Percentiles rank a stretch among this genome's conserved stretches.
phyloP scores from a whole-genome alignment of 2,888 invertebrate species.

The Oscheius myriophilus region DNA sequence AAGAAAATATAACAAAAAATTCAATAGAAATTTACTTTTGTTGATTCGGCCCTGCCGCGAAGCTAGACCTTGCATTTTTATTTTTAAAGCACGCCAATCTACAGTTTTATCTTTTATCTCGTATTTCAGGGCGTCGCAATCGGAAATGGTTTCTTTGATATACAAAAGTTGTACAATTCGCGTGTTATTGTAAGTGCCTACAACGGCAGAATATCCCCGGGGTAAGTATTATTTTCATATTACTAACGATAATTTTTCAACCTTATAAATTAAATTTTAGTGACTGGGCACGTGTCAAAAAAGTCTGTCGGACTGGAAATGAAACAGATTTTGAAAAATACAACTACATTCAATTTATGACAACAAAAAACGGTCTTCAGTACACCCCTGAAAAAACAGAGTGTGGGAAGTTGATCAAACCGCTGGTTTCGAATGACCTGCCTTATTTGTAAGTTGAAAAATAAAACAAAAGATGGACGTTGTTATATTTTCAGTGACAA shows the following conservation, averaged over 20 bases:
- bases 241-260: no score
- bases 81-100: no score
- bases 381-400: slow-evolving; percentile 38
- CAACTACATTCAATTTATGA: slow-evolving; percentile 46
- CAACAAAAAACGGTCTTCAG: slow-evolving; percentile 35
- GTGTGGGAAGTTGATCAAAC: slow-evolving; percentile 54
- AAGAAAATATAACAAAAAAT: no score
- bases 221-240: no score
- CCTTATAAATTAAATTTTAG: no score
- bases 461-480: no score
- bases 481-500: no score
- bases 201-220: slow-evolving; percentile 62
- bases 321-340: slow-evolving; percentile 53
- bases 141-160: slow-evolving; percentile 69
- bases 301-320: slow-evolving; percentile 30
- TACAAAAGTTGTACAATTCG: slow-evolving; percentile 57
- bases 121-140: slow-evolving; percentile 64
- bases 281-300: slow-evolving; percentile 51
- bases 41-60: no score
- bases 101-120: no score
- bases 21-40: no score
- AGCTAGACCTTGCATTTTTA: no score
- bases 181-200: slow-evolving; percentile 63
- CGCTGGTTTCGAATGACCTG: slow-evolving; percentile 45
- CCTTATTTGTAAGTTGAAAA: no score